Percentiles rank a stretch among this genome's conserved stretches.
Conservation (phyloP, 2,888 invertebrate genomes). For the Atherix ibis region DNA sequence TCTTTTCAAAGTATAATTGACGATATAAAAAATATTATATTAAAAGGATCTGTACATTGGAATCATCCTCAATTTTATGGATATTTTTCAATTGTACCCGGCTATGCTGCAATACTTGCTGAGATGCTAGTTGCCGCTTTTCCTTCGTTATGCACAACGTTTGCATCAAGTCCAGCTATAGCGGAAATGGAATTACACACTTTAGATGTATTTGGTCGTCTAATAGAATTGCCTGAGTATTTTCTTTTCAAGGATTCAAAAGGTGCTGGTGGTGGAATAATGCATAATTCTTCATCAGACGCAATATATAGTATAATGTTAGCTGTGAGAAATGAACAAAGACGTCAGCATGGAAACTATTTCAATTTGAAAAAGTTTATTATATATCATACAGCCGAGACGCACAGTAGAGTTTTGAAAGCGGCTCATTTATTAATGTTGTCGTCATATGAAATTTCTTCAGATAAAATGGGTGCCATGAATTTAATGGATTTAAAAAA, state of each 20-base stretch:
- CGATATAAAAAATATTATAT: slow-evolving; percentile 67
- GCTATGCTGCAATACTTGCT: slow-evolving; percentile 60
- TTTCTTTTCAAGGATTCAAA: slow-evolving; percentile 50
- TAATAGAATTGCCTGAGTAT: slow-evolving; percentile 57
- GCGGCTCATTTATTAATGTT: no score
- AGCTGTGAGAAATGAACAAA: slow-evolving; percentile 5
- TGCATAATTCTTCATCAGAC: slow-evolving; percentile 33
- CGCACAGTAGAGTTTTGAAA: no score
- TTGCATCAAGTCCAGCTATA: slow-evolving; percentile 70
- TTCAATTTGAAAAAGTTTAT: no score
- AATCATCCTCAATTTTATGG: slow-evolving; percentile 77
- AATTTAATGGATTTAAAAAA: no score
- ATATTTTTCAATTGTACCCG: slow-evolving; percentile 62
- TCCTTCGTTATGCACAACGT: slow-evolving; percentile 64
- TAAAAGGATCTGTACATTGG: slow-evolving; percentile 80
- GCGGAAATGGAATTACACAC: slow-evolving; percentile 73
- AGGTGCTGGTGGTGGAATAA: slow-evolving; percentile 59
- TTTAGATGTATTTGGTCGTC: slow-evolving; percentile 75
- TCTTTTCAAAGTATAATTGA: slow-evolving; percentile 63
- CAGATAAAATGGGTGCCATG: no score
- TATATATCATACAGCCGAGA: slow-evolving; percentile 3
- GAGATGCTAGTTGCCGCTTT: slow-evolving; percentile 65
- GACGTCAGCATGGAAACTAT: no score
- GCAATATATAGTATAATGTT: slow-evolving; percentile 5
- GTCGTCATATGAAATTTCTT: no score